A percentile compares a stretch with the other conserved stretches of the same genome.
Evolutionary conservation across 2,113 vertebrate species (phyloP).

Genomic region (Peromyscus leucopus): DNA sequence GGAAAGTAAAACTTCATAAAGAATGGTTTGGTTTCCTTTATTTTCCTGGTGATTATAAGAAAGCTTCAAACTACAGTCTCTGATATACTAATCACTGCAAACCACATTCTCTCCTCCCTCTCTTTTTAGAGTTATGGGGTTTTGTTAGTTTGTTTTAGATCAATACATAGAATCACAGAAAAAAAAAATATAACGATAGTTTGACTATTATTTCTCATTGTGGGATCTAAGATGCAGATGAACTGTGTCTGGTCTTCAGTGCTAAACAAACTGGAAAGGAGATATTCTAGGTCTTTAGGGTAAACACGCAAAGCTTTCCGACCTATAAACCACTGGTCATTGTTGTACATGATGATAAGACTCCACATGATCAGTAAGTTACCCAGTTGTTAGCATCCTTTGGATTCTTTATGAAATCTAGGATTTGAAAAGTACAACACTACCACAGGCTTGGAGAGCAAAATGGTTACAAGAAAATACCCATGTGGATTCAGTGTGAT

Average conservation of each 20-base stretch:
- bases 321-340: too few relatives aligned
- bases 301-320: neutral
- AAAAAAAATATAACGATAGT: neutral
- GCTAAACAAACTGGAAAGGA: neutral
- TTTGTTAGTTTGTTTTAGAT: neutral
- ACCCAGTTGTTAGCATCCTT: neutral
- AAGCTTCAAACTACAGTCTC: neutral
- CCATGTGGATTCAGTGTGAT: neutral
- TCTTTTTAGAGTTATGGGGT: neutral
- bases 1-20: neutral
- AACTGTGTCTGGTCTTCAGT: neutral
- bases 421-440: neutral
- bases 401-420: neutral
- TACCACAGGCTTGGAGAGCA: neutral
- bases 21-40: neutral
- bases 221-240: neutral
- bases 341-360: neutral
- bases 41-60: neutral
- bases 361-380: neutral
- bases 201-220: neutral
- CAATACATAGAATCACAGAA: neutral
- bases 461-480: neutral
- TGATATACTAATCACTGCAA: neutral
- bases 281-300: neutral
- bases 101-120: fast-evolving